Base-by-base conservation (phyloP, 2,888 invertebrate genomes). In the Bellardia bayeri region DNA sequence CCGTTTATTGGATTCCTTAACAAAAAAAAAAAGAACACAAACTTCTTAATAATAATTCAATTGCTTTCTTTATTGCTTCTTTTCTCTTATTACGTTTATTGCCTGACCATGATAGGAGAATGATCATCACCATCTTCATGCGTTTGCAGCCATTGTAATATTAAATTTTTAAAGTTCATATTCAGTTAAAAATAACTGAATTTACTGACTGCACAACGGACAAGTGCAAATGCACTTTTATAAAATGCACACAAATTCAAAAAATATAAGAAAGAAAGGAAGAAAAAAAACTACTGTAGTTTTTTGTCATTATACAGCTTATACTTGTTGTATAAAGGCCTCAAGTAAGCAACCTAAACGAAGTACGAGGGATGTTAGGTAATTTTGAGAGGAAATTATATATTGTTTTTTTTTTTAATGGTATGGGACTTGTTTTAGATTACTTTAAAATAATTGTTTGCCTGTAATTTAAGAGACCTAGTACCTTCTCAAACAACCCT, bases 221-320 rank as follows among this genome's bases (percentile, higher is more conserved):
- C 86, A 83, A 83, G 79, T 86, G 82, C 83, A 83, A 86, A 80
- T 86, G 82, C 86, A 75, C 45, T 78, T 83, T 54, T 54, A 58
- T 16, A 45, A 82, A 72, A 66, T 63, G 72, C 71, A 64, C 14
- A 64, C n/a, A 71, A 76, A 81, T 63, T 69, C 61, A 30, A 63
- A 69, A 23, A 51, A 23, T 13, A 71, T 11, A 42, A 58, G 14
- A 64, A 66, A 33, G 23, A 51, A 23, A n/a, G 54, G n/a, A 33
- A 58, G 14, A 64, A 66, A 33, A 33, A 51, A 72, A 72, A 74
- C 58, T 80, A 49, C 42, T 66, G 63, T 13, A 72, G 23, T 68
- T 72, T 64, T 54, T 56, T 49, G 23, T 58, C 74, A 56, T 66
- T 58, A n/a, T 54, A 33, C 33, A 37, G 5, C 4, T 37, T 37